A percentile compares a stretch with the other conserved stretches of the same genome.
Evolutionary conservation across 2,888 invertebrate species (phyloP).

Genomic region (Cylindroiulus punctatus): DNA sequence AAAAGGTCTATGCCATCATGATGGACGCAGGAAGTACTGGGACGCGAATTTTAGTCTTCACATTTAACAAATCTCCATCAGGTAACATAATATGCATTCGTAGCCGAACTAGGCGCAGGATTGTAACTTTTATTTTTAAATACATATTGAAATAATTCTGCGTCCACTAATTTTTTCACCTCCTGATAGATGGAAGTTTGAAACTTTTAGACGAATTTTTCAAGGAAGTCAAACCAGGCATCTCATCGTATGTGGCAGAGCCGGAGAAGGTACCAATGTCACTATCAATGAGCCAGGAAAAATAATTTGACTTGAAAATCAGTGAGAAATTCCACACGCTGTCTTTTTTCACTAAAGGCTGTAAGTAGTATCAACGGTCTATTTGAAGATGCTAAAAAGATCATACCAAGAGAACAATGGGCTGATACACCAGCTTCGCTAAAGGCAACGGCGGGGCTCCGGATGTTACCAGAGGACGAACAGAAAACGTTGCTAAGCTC

Average conservation of each 20-base stretch:
- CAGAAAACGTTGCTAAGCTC: constrained; percentile 77
- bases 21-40: constrained; percentile 96
- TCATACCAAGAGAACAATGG: constrained; percentile 81
- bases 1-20: constrained; percentile 82
- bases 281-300: too few species aligned
- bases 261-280: constrained; percentile 74
- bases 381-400: constrained; percentile 78
- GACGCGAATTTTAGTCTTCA: constrained; percentile 72
- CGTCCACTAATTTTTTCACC: too few species aligned
- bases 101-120: too few species aligned
- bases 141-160: too few species aligned
- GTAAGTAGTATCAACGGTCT: constrained; percentile 78
- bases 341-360: constrained; percentile 69
- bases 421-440: constrained; percentile 82
- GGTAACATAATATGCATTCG: constrained; percentile 66
- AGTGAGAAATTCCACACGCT: neutral
- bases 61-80: constrained; percentile 73
- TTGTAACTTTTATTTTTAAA: too few species aligned
- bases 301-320: neutral
- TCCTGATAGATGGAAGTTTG: constrained; percentile 70
- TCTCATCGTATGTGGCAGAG: constrained; percentile 86
- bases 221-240: constrained; percentile 86
- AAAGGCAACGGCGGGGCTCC: constrained; percentile 92
- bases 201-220: constrained; percentile 85
- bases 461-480: constrained; percentile 76